Conservation (phyloP, 2,888 invertebrate genomes). For the Pherbina coryleti region DNA sequence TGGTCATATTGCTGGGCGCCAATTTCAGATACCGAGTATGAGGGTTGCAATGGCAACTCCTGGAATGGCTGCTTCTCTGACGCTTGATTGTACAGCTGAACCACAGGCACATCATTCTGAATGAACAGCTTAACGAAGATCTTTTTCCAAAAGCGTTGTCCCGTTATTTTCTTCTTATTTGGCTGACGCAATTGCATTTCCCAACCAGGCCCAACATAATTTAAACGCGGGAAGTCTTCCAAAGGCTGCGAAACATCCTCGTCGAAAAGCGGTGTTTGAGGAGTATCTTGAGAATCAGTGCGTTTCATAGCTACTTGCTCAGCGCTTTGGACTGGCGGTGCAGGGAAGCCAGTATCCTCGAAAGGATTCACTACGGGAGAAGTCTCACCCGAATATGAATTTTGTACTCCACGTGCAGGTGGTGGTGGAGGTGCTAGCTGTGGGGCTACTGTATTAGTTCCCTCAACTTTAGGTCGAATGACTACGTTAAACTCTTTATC, state of each 20-base stretch:
- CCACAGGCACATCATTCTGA: conserved; percentile 85
- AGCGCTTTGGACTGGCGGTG: conserved; percentile 51
- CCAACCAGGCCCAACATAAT: conserved; percentile 89
- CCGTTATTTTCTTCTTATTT: conserved; percentile 96
- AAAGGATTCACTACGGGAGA: conserved; percentile 83
- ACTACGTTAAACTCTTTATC: conserved; percentile 85
- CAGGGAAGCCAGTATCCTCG: conserved; percentile 64
- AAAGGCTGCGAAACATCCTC: conserved; percentile 93
- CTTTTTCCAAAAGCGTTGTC: conserved; percentile 97
- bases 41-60: conserved; percentile 93
- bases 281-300: conserved; percentile 81
- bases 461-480: conserved; percentile 74
- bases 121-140: conserved; percentile 85
- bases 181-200: conserved; percentile 96
- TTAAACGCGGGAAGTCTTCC: conserved; percentile 88
- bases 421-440: conserved; percentile 80
- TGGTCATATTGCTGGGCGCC: conserved; percentile 98
- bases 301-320: conserved; percentile 66
- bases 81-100: conserved; percentile 87
- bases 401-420: conserved; percentile 53
- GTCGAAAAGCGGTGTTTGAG: conserved; percentile 93
- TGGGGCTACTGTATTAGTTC: conserved; percentile 74
- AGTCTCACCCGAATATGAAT: conserved; percentile 69
- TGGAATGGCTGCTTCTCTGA: conserved; percentile 94
- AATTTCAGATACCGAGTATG: conserved; percentile 94